These are phyloP conservation scores for Pseudopleuronectes americanus DNA, from an alignment of 2,797 vertebrate genomes.

Conservation along the genomic window DNA sequence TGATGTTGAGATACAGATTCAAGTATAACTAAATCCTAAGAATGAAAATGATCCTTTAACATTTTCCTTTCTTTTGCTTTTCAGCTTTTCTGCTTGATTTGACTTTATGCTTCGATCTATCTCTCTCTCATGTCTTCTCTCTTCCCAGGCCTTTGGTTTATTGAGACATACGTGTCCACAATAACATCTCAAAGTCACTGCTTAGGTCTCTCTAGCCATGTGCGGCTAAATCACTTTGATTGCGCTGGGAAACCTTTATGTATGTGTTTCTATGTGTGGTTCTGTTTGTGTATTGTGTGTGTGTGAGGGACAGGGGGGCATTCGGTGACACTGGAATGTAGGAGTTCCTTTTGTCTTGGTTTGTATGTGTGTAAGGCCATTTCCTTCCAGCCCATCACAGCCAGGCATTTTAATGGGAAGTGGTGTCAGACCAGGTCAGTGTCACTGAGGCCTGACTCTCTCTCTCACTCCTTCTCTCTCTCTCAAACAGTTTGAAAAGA, in stretches of 20 bases:
- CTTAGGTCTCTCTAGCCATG: conserved; percentile 21
- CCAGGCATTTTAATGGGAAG: conserved; percentile 33
- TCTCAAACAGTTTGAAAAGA: conserved; percentile 50
- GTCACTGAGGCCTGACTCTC: conserved; percentile 34
- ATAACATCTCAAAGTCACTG: conserved; percentile 29
- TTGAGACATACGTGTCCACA: conserved; percentile 34
- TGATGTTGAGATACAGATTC: background rate
- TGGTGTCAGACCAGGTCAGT: conserved; percentile 61
- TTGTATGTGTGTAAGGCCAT: conserved; percentile 13
- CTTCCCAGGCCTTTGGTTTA: background rate
- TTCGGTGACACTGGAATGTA: conserved; percentile 52
- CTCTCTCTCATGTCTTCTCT: background rate
- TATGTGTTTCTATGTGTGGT: background rate
- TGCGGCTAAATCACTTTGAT: conserved; percentile 57
- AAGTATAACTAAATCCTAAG: background rate
- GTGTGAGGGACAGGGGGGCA: background rate
- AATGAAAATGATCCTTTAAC: background rate
- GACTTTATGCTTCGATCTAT: background rate
- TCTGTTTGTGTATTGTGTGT: background rate
- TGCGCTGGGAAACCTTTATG: conserved; percentile 24
- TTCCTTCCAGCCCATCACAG: conserved; percentile 6
- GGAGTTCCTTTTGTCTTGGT: conserved; percentile 51
- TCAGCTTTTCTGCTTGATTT: background rate
- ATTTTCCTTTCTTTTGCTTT: background rate
- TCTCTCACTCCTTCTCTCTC: background rate